Evolutionary conservation across 2,113 vertebrate species (phyloP), one percentile per base, ranked within the genome.

Genomic region (Platanista minor): DNA sequence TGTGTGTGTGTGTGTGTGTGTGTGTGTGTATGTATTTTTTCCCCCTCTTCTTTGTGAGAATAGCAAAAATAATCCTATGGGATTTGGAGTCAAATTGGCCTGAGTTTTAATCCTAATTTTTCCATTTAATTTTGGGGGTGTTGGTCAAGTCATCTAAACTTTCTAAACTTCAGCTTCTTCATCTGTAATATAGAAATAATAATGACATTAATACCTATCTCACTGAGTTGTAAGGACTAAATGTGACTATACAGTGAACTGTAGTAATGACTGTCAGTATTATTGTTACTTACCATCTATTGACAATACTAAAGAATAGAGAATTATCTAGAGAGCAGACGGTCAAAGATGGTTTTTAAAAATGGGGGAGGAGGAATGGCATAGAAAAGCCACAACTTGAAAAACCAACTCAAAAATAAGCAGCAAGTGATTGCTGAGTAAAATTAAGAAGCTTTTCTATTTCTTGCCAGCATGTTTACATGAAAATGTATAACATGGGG

Each of bases 381-480:
- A 74, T 1, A 80, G 85, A 89, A 95, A 94, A 95, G 13, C 31
- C 31, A 61, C 43, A 36, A 82, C 29, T 62, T 86, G 84, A 66
- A 72, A 94, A 93, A 54, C 11, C 72, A 67, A 14, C 67, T 95
- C 54, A 9, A 8, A 86, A 89, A 87, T 82, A 67, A 52, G 49
- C 93, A 91, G 29, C 49, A 96, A 71, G 77, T 57, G 57, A 66
- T 93, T 83, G 52, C 61, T 95, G 83, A 88, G 57, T 90, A 75
- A 90, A 95, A 90, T 75, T 25, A 80, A 93, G 86, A 91, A n/a
- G 91, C 20, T 64, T 93, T 75, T 31, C 49, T 94, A 9, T 84
- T 69, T 91, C 83, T 87, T 90, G 95, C 89, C 91, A 93, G 91
- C 86, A 75, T 94, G 83, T 95, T 96, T 91, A 84, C 92, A 80